Evolutionary conservation across 1,140 invertebrate genomes (phyloP), one percentile per base, ranked within the genome.

Genomic region (Drosophila cardini): DNA sequence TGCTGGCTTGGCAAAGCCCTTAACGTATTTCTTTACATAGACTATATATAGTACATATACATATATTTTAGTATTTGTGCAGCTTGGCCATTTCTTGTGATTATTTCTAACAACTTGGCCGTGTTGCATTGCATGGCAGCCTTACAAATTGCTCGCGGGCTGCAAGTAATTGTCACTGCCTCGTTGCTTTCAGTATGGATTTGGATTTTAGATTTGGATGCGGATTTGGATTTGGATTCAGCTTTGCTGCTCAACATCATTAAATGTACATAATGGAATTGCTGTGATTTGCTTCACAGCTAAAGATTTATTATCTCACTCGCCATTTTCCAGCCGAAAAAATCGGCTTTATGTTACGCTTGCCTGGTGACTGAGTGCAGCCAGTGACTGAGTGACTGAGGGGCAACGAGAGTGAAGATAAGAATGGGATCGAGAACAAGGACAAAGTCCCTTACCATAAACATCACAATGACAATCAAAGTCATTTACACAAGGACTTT

Each of bases 191-290:
- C 65, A 60, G 61, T 79, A 75, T 70, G 71, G 76, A 76, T 72
- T 80, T 65, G 61, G 62, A 52, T 50, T 60, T 60, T 26, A 40
- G 56, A 36, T 68, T 6, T 58, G 65, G 72, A 58, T 71, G 52
- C 56, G 63, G 75, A 60, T 61, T 79, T 26, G 36, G 40, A 42
- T 71, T 72, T 48, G 62, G 80, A 74, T 73, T 65, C 64, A 62
- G 45, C 40, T 57, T 56, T 58, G 53, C 13, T 32, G 42, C 75
- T 80, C 82, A 72, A 86, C 83, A 86, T 86, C 83, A 86, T 86
- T 86, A 86, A 86, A 87, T 79, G 79, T 87, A 77, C 78, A 79
- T 86, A 86, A 86, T 86, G 83, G 72, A 86, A 86, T 87, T 82
- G 84, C 83, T 87, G 83, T 86, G 83, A 86, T 86, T 86, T 86